Evolutionary conservation across 2,888 invertebrate genomes (phyloP).

Genomic region (Machimus atricapillus): DNA sequence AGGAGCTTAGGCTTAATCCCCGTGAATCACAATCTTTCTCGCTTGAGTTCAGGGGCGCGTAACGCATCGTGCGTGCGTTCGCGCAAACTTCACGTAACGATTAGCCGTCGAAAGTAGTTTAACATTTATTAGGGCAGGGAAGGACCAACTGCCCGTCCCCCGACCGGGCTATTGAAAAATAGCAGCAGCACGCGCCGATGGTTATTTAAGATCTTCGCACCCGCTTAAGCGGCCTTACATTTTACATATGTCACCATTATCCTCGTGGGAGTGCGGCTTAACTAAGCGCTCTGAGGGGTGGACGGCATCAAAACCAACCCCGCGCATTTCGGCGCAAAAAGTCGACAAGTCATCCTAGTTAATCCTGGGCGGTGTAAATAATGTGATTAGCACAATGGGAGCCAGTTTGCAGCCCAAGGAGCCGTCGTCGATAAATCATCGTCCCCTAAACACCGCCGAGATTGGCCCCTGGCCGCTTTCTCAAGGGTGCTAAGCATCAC

Average conservation of each 20-base stretch:
- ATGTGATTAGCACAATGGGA: conserved; percentile 60
- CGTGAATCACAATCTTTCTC: not conserved
- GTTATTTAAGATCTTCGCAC: conserved; percentile 58
- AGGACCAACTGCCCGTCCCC: conserved; percentile 4
- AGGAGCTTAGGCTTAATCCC: not conserved
- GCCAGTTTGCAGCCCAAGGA: conserved; percentile 42
- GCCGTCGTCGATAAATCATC: conserved; percentile 29
- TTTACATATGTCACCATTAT: conserved; percentile 64
- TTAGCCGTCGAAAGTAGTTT: conserved; percentile 20
- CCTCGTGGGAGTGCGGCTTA: conserved; percentile 61
- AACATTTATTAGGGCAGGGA: conserved; percentile 16
- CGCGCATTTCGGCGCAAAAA: conserved; percentile 36
- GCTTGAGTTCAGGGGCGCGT: not conserved
- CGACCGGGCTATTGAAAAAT: not conserved
- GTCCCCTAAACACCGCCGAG: not conserved
- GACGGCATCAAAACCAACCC: not conserved
- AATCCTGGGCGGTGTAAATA: conserved; percentile 64
- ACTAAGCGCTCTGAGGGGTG: conserved; percentile 51
- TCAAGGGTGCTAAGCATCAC: conserved; percentile 27
- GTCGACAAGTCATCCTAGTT: conserved; percentile 58
- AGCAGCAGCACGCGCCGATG: conserved; percentile 56
- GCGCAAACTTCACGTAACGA: conserved; percentile 11
- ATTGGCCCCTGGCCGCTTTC: not conserved
- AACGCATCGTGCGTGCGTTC: not conserved
- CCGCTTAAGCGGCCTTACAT: conserved; percentile 57